These are phyloP conservation scores for Clarias platycephalus DNA, from an alignment of 2,797 vertebrate species.

Conservation along the genomic window DNA sequence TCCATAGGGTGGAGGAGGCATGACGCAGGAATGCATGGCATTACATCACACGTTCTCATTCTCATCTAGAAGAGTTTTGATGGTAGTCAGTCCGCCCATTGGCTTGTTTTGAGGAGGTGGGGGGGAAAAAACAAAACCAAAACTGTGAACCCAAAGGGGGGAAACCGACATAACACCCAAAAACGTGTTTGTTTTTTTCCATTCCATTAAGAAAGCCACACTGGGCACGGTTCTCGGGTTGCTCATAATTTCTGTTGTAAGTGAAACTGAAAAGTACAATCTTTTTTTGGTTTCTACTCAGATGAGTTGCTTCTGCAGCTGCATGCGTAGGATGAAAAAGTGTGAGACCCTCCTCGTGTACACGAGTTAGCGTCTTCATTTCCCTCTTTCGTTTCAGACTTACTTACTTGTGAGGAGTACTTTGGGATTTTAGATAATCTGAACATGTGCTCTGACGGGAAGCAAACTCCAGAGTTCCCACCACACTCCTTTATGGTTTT, in stretches of 20 bases:
- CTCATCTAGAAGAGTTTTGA: not conserved
- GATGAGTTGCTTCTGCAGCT: constrained; percentile 11
- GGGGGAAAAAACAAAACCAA: not conserved
- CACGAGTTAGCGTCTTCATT: not conserved
- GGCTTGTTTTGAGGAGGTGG: not conserved
- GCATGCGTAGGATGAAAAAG: not conserved
- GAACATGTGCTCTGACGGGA: not conserved
- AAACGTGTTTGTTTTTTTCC: not conserved
- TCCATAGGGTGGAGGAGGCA: not conserved
- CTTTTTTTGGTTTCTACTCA: not conserved
- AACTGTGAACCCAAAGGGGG: not conserved
- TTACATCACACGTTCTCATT: not conserved
- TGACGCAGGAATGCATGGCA: not conserved
- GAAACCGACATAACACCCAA: not conserved
- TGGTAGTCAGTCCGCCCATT: no score
- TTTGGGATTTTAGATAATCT: not conserved
- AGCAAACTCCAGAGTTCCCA: constrained; percentile 31
- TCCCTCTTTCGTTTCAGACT: not conserved
- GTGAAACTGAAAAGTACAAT: not conserved
- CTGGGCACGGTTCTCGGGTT: not conserved
- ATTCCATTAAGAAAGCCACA: not conserved
- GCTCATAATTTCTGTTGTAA: not conserved
- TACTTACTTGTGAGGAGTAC: not conserved
- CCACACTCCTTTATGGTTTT: not conserved
- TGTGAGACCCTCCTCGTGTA: not conserved